Evolutionary conservation across 1,140 invertebrate species (phyloP).

Genomic region (Diabrotica virgifera): DNA sequence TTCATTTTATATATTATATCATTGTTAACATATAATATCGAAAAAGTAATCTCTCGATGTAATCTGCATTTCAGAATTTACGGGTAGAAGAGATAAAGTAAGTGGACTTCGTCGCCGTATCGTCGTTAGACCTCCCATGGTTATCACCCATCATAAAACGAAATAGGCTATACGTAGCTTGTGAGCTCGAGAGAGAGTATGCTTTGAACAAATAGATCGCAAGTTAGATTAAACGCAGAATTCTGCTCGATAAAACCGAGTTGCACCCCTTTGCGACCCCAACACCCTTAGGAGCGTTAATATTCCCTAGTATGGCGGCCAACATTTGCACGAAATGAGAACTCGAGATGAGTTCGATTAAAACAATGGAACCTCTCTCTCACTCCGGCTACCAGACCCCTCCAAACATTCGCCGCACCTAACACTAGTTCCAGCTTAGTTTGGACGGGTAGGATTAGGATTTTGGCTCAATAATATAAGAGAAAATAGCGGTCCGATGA

Average conservation of each 20-base stretch:
- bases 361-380: conserved; percentile 44
- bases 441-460: conserved; percentile 34
- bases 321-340: conserved; percentile 49
- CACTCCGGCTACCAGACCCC: conserved; percentile 23
- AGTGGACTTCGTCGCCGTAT: not conserved
- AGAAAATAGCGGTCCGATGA: conserved; percentile 31
- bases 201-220: conserved; percentile 46
- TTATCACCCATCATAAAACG: not conserved
- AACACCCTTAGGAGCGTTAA: conserved; percentile 46
- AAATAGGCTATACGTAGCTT: not conserved
- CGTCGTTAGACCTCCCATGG: not conserved
- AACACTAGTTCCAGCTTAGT: conserved; percentile 36
- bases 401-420: conserved; percentile 21
- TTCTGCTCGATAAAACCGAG: conserved; percentile 45
- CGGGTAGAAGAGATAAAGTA: not conserved
- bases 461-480: conserved; percentile 35
- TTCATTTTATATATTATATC: too few relatives aligned
- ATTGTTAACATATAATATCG: too few relatives aligned
- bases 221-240: conserved; percentile 47
- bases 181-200: conserved; percentile 38
- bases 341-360: conserved; percentile 49
- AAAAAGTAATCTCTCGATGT: too few relatives aligned
- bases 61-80: too few relatives aligned
- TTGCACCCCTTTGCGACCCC: conserved; percentile 32
- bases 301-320: conserved; percentile 43